Evolutionary conservation across 2,888 invertebrate genomes (phyloP).

Genomic region (Tetragnatha montana): DNA sequence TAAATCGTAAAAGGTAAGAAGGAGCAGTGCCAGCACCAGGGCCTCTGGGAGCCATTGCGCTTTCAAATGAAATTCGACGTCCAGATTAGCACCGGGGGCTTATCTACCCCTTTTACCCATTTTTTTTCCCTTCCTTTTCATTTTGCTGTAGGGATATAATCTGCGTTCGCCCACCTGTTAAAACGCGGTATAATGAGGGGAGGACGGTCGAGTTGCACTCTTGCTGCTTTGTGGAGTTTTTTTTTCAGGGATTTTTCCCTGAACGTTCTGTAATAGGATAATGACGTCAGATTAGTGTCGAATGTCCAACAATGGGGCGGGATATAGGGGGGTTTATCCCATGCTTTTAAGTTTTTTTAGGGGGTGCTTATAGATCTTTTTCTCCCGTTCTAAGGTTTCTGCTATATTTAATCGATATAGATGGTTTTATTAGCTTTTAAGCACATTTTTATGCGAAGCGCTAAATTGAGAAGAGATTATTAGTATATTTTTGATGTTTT

Average conservation of each 20-base stretch:
- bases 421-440: too few relatives aligned
- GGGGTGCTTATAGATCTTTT: background rate
- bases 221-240: background rate
- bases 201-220: background rate
- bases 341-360: background rate
- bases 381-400: too few relatives aligned
- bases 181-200: constrained; percentile 16
- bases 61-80: background rate
- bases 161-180: constrained; percentile 6
- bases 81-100: background rate
- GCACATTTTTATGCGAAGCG: background rate
- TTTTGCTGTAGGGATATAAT: background rate
- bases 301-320: constrained; percentile 28
- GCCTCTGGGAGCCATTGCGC: background rate
- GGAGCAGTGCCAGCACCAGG: too few relatives aligned
- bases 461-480: background rate
- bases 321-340: constrained; percentile 3
- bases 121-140: background rate
- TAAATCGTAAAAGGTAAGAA: too few relatives aligned
- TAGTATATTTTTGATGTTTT: too few relatives aligned
- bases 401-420: too few relatives aligned
- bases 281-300: constrained; percentile 56
- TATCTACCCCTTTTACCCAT: background rate
- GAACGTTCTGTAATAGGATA: constrained; percentile 29
- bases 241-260: background rate